Percentiles rank a stretch among this genome's conserved stretches.
Conservation (phyloP, 1,140 invertebrate genomes). For the Hyposmocoma kahamanoa region DNA sequence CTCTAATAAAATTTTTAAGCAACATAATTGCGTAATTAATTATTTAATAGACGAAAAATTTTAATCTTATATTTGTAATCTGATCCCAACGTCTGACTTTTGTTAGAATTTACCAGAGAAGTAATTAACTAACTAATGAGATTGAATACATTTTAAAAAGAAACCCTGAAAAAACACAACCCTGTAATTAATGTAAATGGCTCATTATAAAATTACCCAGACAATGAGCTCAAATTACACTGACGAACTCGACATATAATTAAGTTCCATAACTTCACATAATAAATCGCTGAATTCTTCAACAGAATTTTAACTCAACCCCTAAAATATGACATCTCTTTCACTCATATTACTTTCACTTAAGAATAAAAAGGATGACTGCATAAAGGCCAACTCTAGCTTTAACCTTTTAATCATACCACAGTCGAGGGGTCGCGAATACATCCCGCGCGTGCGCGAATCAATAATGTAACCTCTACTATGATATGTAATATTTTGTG, state of each 20-base stretch:
- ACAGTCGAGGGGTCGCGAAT: conserved; percentile 34
- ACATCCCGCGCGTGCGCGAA: conserved; percentile 56
- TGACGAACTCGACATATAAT: background rate
- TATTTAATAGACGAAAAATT: too few species aligned
- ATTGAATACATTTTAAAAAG: too few species aligned
- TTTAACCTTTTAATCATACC: conserved; percentile 17
- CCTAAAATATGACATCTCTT: background rate
- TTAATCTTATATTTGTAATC: too few species aligned
- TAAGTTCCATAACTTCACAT: background rate
- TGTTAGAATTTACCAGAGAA: too few species aligned
- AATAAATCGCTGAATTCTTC: background rate
- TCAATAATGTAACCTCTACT: conserved; percentile 45
- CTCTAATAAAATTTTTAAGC: too few species aligned
- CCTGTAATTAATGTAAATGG: background rate
- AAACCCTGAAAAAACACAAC: too few species aligned
- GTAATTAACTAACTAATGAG: too few species aligned
- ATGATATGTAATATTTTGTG: background rate
- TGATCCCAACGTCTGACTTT: too few species aligned
- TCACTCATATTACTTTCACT: conserved; percentile 2
- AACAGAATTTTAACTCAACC: background rate
- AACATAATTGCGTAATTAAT: too few species aligned
- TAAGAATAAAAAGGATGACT: conserved; percentile 17
- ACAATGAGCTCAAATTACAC: background rate
- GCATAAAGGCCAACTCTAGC: conserved; percentile 10
- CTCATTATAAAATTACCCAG: background rate